Percentiles rank a stretch among this genome's conserved stretches.
Evolutionary conservation across 2,888 invertebrate genomes (phyloP).

Genomic region (Seira ritae): DNA sequence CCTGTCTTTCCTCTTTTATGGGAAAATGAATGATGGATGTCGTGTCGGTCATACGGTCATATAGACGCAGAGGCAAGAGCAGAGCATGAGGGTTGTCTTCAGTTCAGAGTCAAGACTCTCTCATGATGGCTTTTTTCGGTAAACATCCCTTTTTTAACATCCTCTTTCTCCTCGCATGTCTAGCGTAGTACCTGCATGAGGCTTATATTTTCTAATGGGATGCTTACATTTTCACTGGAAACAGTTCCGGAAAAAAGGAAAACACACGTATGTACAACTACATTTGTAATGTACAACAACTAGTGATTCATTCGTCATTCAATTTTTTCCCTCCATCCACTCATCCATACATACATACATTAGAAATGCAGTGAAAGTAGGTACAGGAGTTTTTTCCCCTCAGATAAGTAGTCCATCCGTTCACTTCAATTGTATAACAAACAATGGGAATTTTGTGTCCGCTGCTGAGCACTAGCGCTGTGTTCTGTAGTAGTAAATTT

Average conservation of each 20-base stretch:
- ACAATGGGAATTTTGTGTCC: slow-evolving; percentile 1
- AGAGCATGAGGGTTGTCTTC: neutral
- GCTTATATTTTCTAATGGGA: neutral
- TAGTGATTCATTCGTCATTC: neutral
- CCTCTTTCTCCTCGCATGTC: neutral
- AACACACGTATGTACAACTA: neutral
- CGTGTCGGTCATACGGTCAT: neutral
- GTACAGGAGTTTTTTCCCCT: neutral
- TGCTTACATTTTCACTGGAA: neutral
- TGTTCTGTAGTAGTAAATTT: neutral
- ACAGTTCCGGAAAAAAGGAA: neutral
- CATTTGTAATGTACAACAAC: neutral
- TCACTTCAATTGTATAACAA: neutral
- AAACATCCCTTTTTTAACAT: slow-evolving; percentile 6
- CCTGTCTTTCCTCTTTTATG: neutral
- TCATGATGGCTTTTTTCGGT: slow-evolving; percentile 11
- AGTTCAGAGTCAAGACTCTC: neutral
- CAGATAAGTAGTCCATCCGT: slow-evolving; percentile 4
- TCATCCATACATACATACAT: neutral
- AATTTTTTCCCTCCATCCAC: too few relatives aligned
- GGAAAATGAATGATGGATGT: slow-evolving; percentile 3
- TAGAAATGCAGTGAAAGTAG: slow-evolving; percentile 1
- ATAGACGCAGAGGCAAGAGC: neutral
- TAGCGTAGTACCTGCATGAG: neutral
- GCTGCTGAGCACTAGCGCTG: too few relatives aligned